phyloP scores from a whole-genome alignment of 2,113 vertebrate genomes.

The Mixornis gularis region DNA sequence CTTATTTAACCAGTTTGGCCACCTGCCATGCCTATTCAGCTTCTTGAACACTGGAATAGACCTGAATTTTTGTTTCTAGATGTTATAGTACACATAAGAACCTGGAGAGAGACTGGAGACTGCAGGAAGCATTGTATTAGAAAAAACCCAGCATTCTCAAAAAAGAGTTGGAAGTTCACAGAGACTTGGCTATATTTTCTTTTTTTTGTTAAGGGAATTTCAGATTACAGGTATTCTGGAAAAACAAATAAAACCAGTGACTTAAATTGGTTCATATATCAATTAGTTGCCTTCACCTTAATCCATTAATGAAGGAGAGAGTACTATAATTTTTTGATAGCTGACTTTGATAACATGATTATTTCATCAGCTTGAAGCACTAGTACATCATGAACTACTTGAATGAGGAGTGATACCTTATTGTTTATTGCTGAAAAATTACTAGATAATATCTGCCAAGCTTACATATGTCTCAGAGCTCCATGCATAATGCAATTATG shows the following conservation, averaged over 20 bases:
- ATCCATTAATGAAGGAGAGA: not conserved
- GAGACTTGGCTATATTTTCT: not conserved
- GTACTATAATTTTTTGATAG: not conserved
- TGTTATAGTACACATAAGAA: not conserved
- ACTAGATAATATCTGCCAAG: not conserved
- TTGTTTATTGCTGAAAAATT: not conserved
- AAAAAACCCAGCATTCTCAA: accelerated
- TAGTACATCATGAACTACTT: not conserved
- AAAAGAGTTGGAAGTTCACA: not conserved
- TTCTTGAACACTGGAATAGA: not conserved
- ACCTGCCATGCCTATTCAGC: not conserved
- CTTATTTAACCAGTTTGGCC: not conserved
- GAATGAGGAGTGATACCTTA: not conserved
- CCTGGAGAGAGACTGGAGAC: not conserved
- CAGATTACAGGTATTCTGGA: not conserved
- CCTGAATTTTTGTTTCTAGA: not conserved
- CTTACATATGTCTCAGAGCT: not conserved
- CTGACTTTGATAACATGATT: not conserved
- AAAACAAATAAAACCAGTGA: not conserved
- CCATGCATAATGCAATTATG: not conserved
- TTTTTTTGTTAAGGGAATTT: not conserved
- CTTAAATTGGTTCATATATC: not conserved
- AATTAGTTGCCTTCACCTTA: not conserved
- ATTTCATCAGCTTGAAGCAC: not conserved
- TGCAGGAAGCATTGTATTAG: not conserved